Conservation (phyloP, 2,113 vertebrate species). For the Leucoraja erinaceus region DNA sequence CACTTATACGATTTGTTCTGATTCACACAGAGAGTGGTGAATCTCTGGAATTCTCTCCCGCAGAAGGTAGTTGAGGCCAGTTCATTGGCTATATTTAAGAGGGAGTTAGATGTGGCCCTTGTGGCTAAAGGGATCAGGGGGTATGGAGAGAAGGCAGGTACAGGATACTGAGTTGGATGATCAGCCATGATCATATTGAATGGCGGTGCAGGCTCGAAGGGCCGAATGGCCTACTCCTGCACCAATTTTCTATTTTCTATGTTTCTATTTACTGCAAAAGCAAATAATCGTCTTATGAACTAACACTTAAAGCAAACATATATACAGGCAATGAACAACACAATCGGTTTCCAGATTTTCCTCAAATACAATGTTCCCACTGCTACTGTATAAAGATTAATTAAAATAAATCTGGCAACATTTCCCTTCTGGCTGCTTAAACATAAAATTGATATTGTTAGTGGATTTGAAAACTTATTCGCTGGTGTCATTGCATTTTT, state of each 20-base stretch:
- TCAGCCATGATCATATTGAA: too few relatives aligned
- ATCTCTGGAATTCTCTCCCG: too few relatives aligned
- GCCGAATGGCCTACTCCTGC: too few relatives aligned
- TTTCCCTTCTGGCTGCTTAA: conserved; percentile 57
- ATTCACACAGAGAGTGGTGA: too few relatives aligned
- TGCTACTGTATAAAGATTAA: not conserved
- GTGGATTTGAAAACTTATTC: conserved; percentile 45
- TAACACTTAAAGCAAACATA: not conserved
- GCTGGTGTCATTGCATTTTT: not conserved
- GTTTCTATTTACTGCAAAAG: not conserved
- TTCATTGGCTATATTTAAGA: too few relatives aligned
- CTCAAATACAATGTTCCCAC: not conserved
- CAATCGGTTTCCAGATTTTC: not conserved
- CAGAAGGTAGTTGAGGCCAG: too few relatives aligned
- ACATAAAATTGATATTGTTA: conserved; percentile 53
- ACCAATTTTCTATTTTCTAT: too few relatives aligned
- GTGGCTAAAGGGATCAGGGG: too few relatives aligned
- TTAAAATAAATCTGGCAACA: conserved; percentile 43
- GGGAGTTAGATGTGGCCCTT: too few relatives aligned
- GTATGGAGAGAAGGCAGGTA: too few relatives aligned
- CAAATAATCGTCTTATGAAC: not conserved
- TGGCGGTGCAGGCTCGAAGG: too few relatives aligned
- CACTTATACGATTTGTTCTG: not conserved
- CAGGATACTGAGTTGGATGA: too few relatives aligned
- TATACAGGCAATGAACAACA: not conserved